Evolutionary conservation across 1,140 invertebrate species (phyloP), one percentile per base, ranked within the genome.

Genomic region (Babylonia areolata): DNA sequence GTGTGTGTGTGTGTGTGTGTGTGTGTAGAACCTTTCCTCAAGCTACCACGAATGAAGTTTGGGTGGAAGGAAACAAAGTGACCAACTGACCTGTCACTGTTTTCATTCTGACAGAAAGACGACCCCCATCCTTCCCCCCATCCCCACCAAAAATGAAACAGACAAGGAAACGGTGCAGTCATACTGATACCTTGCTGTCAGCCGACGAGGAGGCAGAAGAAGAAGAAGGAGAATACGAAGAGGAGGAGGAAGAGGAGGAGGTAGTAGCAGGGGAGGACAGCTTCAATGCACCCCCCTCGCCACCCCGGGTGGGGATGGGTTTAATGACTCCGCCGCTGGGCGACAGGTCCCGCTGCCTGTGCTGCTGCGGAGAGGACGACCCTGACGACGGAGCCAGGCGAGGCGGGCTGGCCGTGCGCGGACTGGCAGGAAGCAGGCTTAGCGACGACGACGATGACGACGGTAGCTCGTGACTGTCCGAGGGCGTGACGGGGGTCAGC

Each of bases 401-500:
- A 0, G 87, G 84, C 3, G 87, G 82, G 37, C 84, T 86, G 71
- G 80, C 78, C 1, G 87, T 80, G 79, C 87, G 85, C 2, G 87
- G 87, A 33, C 87, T 88, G 15, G 73, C 35, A 3, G 73, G 39
- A 37, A 85, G 85, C 1, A 81, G 78, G 2, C 81, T 78, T 12
- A 81, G 64, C 9, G 85, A 81, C 2, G 87, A 81, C 6, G 87
- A 69, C n/a, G n/a, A n/a, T n/a, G n/a, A n/a, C n/a, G n/a, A n/a
- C n/a, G n/a, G n/a, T 17, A 81, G 42, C 0, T 84, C 71, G 12
- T 23, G 58, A n/a, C 58, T 23, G 28, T 23, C 28, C 5, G 64
- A 20, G 15, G 87, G 87, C n/a, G 84, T 88, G 51, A 88, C 81
- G 2, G 87, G 87, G n/a, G 85, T 75, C 23, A 85, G 73, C 28